Conservation (phyloP, 2,797 vertebrate genomes). For the Phalanger gymnotis region DNA sequence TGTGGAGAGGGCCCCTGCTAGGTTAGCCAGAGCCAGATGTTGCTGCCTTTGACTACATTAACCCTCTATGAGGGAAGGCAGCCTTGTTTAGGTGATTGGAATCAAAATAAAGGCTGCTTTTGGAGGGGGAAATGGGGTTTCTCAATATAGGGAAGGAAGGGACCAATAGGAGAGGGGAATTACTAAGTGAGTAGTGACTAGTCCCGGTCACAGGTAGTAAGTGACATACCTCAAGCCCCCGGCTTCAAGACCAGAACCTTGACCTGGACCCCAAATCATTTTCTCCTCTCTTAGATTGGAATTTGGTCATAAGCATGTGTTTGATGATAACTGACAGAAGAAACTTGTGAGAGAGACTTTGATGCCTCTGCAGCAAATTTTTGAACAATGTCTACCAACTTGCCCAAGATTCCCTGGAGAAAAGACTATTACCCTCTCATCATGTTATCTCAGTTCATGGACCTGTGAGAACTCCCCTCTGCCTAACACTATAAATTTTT, state of each 20-base stretch:
- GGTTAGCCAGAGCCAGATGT: background rate
- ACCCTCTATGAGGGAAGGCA: background rate
- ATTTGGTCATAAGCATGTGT: background rate
- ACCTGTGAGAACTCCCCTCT: background rate
- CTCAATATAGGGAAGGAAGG: background rate
- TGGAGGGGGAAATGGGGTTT: accelerated
- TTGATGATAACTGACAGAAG: background rate
- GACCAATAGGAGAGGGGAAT: background rate
- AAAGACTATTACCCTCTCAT: background rate
- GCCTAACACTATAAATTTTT: background rate
- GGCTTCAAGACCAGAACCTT: background rate
- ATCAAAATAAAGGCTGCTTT: background rate
- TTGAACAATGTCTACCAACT: background rate
- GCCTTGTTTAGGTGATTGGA: background rate
- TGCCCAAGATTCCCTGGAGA: background rate
- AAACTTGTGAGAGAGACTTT: background rate
- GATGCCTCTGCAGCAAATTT: background rate
- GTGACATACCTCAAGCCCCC: background rate
- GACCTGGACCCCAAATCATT: background rate
- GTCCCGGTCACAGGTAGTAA: background rate
- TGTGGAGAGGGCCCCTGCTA: background rate
- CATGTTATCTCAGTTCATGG: background rate
- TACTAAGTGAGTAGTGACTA: background rate
- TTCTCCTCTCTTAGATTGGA: background rate
- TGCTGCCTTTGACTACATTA: accelerated